Evolutionary conservation across 2,888 invertebrate genomes (phyloP), one percentile per base, ranked within the genome.

Genomic region (Ptychoptera contaminata): DNA sequence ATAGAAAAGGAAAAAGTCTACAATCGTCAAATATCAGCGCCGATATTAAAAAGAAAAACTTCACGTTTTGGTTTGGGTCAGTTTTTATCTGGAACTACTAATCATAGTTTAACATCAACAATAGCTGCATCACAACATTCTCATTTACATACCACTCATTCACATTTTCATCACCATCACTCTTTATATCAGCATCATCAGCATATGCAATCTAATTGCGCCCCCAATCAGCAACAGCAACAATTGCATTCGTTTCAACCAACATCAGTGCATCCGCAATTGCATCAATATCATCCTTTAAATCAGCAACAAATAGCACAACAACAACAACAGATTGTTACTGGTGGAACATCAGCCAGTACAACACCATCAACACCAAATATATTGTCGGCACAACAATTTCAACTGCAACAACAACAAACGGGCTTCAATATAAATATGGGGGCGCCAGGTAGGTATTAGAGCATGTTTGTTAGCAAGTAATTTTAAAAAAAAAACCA

Each of bases 1-100:
- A 23, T 72, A 70, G 82, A 83, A 54, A 85, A 84, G 63, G 88
- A 88, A 65, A 87, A 86, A 65, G 77, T 84, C 53, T 86, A 87
- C 67, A 82, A 77, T 56, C 79, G 94, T 8, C 94, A 94, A 70
- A 86, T 88, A 63, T 93, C 93, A 15, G 93, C 93, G 39, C 93
- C 94, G n/a, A 80, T 92, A 58, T 74, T 93, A 56, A 90, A 90
- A 68, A 75, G 91, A 67, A 91, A 90, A 72, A 87, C 84, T 53
- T 91, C 91, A 50, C 81, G 86, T 56, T 87, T 93, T 67, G 88
- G 90, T 55, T 73, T 90, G 67, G 87, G 87, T 68, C 83, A 86
- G 77, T 79, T 83, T 67, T 69, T 78, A 73, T 75, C 61, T 58
- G 60, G 60, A 59, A 58, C 57, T 57, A 58, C 57, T 57, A 61